A percentile compares a stretch with the other conserved stretches of the same genome.
phyloP scores from a whole-genome alignment of 2,797 vertebrate species.

The Microtus agrestis region DNA sequence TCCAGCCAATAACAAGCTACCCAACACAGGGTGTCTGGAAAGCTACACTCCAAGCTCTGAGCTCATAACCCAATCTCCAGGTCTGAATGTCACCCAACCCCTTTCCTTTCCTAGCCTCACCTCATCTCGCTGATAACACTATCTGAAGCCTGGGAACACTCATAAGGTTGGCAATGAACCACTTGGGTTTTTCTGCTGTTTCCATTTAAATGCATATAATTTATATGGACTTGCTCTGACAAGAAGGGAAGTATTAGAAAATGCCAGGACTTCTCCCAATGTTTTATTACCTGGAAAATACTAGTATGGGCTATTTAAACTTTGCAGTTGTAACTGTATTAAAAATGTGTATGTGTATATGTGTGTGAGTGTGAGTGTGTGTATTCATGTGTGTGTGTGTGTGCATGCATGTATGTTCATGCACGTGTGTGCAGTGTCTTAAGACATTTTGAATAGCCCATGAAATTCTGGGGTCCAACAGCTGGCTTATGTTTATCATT shows the following conservation, averaged over 20 bases:
- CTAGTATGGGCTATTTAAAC: constrained; percentile 69
- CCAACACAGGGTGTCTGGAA: constrained; percentile 1
- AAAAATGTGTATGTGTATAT: constrained; percentile 5
- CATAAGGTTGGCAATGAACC: constrained; percentile 38
- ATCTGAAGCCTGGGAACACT: constrained; percentile 62
- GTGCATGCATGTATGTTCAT: background rate
- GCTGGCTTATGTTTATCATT: constrained; percentile 49
- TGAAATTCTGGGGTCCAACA: constrained; percentile 25
- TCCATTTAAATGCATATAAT: constrained; percentile 66
- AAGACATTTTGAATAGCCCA: background rate
- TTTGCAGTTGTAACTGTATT: constrained; percentile 38
- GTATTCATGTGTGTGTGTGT: background rate
- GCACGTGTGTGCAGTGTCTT: background rate
- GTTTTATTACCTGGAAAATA: constrained; percentile 70
- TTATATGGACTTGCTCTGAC: constrained; percentile 76
- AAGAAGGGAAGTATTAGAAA: constrained; percentile 59
- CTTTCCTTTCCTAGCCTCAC: constrained; percentile 18
- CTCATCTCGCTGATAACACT: constrained; percentile 68
- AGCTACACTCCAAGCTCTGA: constrained; percentile 32
- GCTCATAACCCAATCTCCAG: constrained; percentile 66
- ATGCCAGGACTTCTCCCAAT: constrained; percentile 18
- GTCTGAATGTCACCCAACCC: constrained; percentile 13
- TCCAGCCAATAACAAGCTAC: constrained; percentile 35
- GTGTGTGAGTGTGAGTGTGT: background rate
- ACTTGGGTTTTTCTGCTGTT: constrained; percentile 65